Evolutionary conservation across 2,888 invertebrate species (phyloP), one percentile per base, ranked within the genome.

Genomic region (Tinea trinotella): DNA sequence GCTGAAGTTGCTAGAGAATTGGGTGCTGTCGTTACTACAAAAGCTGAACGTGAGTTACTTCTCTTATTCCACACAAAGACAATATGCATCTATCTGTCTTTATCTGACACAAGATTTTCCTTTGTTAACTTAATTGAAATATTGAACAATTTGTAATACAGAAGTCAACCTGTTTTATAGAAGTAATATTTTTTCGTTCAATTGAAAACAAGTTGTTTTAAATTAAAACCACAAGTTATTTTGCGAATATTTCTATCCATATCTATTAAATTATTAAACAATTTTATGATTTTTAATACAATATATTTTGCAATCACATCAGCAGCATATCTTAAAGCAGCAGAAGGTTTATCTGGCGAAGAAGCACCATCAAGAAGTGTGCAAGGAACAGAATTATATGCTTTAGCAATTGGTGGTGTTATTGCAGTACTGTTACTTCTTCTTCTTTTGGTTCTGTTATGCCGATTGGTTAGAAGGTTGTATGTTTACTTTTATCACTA

Each of bases 31-130:
- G 90, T 94, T 50, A 89, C 92, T 52, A 92, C 94, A 60, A 95
- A 94, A 80, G 93, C 95, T 56, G 93, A 95, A 87, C 95, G 95
- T 95, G 87, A 91, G 90, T 50, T 13, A 46, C 15, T 19, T 30
- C n/a, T n/a, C n/a, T n/a, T n/a, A n/a, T n/a, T n/a, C n/a, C n/a
- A n/a, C n/a, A n/a, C n/a, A n/a, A n/a, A n/a, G n/a, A n/a, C n/a
- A n/a, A n/a, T n/a, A n/a, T n/a, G n/a, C n/a, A n/a, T n/a, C n/a
- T n/a, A n/a, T n/a, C n/a, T n/a, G n/a, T n/a, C n/a, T n/a, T n/a
- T n/a, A n/a, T n/a, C n/a, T n/a, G n/a, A n/a, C n/a, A n/a, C n/a
- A n/a, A n/a, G n/a, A n/a, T n/a, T n/a, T n/a, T n/a, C n/a, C n/a
- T n/a, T n/a, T n/a, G n/a, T n/a, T n/a, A n/a, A n/a, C n/a, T n/a